Evolutionary conservation across 1,140 invertebrate genomes (phyloP).

Genomic region (Ceratoteleas bidentatus): DNA sequence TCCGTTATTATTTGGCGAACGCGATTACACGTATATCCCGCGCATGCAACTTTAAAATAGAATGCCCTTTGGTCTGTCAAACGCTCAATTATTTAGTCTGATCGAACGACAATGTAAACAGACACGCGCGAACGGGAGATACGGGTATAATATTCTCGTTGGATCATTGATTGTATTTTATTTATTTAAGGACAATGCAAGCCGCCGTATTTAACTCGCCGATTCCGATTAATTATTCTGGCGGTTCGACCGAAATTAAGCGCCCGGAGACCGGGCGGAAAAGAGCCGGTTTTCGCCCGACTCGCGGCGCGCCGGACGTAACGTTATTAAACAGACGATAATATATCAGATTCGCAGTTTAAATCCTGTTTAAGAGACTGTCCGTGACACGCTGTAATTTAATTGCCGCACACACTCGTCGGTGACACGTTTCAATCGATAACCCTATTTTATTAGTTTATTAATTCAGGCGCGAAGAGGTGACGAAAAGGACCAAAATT

Average conservation of each 20-base stretch:
- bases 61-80: background rate
- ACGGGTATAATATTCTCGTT: conserved; percentile 2
- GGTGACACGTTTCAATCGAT: conserved; percentile 51
- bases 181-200: conserved; percentile 1
- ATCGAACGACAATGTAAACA: background rate
- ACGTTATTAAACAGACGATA: conserved; percentile 33
- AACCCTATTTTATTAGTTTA: conserved; percentile 58
- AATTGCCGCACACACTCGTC: conserved; percentile 44
- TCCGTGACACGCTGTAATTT: conserved; percentile 53
- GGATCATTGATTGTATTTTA: background rate
- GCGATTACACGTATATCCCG: too few species aligned
- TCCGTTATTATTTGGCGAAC: too few species aligned
- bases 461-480: conserved; percentile 45
- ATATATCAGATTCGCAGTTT: conserved; percentile 40
- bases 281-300: background rate
- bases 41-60: background rate
- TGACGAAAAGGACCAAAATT: too few species aligned
- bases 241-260: background rate
- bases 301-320: background rate
- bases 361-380: conserved; percentile 53
- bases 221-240: background rate
- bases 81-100: conserved; percentile 1
- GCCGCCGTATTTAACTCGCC: background rate
- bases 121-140: background rate
- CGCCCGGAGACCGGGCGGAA: too few species aligned